These are phyloP conservation scores for Perca flavescens DNA, from an alignment of 2,113 vertebrate genomes.

Conservation along the genomic window DNA sequence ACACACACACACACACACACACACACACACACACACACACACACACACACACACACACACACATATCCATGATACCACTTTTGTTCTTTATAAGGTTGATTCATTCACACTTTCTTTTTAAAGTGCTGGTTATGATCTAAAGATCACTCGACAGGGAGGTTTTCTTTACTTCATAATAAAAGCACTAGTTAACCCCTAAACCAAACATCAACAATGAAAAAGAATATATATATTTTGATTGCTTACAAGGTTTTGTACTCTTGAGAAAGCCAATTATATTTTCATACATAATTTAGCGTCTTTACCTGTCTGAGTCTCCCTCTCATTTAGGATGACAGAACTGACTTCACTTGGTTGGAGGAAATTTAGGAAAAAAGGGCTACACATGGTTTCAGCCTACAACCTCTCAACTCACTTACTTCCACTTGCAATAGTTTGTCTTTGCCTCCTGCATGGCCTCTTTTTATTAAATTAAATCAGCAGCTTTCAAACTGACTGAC, in stretches of 20 bases:
- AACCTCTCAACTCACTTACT: conserved; percentile 39
- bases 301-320: conserved; percentile 14
- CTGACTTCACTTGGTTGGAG: conserved; percentile 45
- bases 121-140: conserved; percentile 4
- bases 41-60: background rate
- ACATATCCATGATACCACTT: background rate
- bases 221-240: background rate
- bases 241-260: background rate
- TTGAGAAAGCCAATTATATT: background rate
- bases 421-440: conserved; percentile 39
- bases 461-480: conserved; percentile 47
- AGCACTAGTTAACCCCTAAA: background rate
- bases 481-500: conserved; percentile 38
- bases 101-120: background rate
- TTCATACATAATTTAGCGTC: background rate
- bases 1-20: background rate
- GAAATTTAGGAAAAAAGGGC: conserved; percentile 52
- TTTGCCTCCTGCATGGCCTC: conserved; percentile 44
- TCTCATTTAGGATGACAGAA: conserved; percentile 27
- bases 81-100: conserved; percentile 9
- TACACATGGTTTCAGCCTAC: conserved; percentile 42
- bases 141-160: background rate
- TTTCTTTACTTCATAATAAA: conserved; percentile 15
- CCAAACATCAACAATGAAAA: background rate
- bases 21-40: background rate